A percentile compares a stretch with the other conserved stretches of the same genome.
Evolutionary conservation across 2,113 vertebrate genomes (phyloP).

Genomic region (Morone chrysops): DNA sequence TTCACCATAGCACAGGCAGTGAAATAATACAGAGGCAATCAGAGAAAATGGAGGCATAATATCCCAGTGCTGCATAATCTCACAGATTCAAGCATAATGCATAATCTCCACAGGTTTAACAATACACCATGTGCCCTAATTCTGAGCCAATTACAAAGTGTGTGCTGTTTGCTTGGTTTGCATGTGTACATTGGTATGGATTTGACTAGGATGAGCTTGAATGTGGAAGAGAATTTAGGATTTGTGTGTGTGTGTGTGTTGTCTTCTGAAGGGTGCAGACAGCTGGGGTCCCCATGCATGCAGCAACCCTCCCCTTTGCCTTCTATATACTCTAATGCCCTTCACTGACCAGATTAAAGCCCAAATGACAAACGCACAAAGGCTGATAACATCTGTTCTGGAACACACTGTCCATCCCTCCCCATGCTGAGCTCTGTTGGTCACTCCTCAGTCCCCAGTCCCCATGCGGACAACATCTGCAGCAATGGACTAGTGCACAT

Average conservation of each 20-base stretch:
- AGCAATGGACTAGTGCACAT: constrained; percentile 79
- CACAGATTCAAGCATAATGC: constrained; percentile 74
- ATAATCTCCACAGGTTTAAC: constrained; percentile 82
- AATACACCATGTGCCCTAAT: constrained; percentile 77
- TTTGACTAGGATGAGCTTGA: constrained; percentile 42
- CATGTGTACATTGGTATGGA: constrained; percentile 39
- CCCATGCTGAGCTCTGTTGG: constrained; percentile 64
- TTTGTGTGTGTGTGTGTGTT: constrained; percentile 15
- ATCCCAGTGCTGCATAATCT: constrained; percentile 77
- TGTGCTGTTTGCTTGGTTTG: constrained; percentile 47
- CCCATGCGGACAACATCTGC: constrained; percentile 80
- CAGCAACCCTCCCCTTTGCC: constrained; percentile 49
- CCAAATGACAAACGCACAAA: constrained; percentile 79
- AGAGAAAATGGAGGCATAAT: constrained; percentile 80
- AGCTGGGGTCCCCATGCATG: constrained; percentile 74
- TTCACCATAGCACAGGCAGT: constrained; percentile 37
- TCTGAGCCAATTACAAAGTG: constrained; percentile 73
- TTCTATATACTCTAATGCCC: constrained; percentile 81
- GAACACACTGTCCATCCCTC: constrained; percentile 73
- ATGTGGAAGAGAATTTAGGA: constrained; percentile 41
- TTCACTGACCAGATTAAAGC: constrained; percentile 85
- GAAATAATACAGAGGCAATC: constrained; percentile 77
- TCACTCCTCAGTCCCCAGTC: constrained; percentile 73
- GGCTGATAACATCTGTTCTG: constrained; percentile 83
- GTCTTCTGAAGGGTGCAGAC: constrained; percentile 64